phyloP scores from a whole-genome alignment of 2,888 invertebrate genomes.

The Drosophila atripex region DNA sequence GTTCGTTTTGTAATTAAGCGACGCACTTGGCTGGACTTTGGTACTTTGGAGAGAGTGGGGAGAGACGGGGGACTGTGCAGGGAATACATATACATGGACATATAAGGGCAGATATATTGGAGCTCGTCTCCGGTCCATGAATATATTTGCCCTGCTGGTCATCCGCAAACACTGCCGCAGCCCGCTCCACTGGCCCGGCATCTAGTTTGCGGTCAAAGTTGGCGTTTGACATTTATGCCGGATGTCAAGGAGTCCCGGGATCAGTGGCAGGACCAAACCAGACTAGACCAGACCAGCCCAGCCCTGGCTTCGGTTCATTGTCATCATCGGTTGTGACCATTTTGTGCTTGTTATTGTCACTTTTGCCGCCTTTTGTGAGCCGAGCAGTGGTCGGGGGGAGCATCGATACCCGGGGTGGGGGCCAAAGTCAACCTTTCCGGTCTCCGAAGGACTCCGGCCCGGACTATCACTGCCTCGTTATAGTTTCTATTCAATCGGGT shows the following conservation, averaged over 20 bases:
- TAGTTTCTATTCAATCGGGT: constrained; percentile 72
- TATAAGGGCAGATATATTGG: constrained; percentile 1
- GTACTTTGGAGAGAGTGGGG: neutral
- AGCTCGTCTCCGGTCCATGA: constrained; percentile 48
- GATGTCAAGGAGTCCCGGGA: constrained; percentile 65
- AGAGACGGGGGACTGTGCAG: neutral
- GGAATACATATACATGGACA: neutral
- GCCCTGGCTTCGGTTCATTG: constrained; percentile 47
- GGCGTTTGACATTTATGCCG: constrained; percentile 77
- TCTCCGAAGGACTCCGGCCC: constrained; percentile 18
- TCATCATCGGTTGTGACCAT: constrained; percentile 65
- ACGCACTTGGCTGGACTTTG: constrained; percentile 71
- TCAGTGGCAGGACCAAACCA: constrained; percentile 5
- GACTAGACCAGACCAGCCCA: neutral
- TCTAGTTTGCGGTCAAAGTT: constrained; percentile 77
- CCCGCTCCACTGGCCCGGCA: constrained; percentile 67
- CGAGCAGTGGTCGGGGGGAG: constrained; percentile 30
- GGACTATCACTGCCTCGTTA: constrained; percentile 53
- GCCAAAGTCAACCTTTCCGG: constrained; percentile 61
- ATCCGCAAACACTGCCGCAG: neutral
- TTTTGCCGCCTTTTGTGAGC: constrained; percentile 37
- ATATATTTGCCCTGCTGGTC: constrained; percentile 65
- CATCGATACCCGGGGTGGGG: constrained; percentile 59
- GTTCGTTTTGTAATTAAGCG: constrained; percentile 80
- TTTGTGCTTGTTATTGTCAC: constrained; percentile 78